Conservation (phyloP, 2,888 invertebrate genomes). For the Dasysyrphus tricinctus region DNA sequence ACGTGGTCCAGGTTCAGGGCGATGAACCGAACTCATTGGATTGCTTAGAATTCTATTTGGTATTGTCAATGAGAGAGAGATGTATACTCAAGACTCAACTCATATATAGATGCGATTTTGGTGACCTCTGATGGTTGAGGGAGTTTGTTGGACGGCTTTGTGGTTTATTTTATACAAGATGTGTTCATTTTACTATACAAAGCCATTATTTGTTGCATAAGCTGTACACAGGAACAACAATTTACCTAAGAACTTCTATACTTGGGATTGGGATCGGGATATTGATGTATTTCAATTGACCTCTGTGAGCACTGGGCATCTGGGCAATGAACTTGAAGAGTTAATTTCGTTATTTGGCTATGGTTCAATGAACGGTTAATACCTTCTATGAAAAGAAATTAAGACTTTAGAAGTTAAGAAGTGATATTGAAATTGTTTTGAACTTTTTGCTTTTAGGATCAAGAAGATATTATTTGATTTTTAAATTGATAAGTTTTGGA, state of each 20-base stretch:
- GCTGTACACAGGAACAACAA: not conserved
- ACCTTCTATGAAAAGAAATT: not conserved
- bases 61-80: slow-evolving; percentile 48
- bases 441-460: too few species aligned
- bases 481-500: too few species aligned
- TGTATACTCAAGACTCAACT: not conserved
- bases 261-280: not conserved
- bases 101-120: slow-evolving; percentile 29
- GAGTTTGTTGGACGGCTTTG: slow-evolving; percentile 31
- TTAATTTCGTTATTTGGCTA: not conserved
- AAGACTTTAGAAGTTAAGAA: not conserved
- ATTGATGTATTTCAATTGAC: slow-evolving; percentile 29
- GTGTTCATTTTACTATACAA: not conserved
- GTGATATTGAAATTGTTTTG: too few species aligned
- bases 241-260: not conserved
- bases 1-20: slow-evolving; percentile 39
- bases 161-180: slow-evolving; percentile 27
- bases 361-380: slow-evolving; percentile 9
- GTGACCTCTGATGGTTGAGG: slow-evolving; percentile 65
- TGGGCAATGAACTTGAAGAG: slow-evolving; percentile 23
- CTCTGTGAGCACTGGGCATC: not conserved
- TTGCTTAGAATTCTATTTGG: slow-evolving; percentile 36
- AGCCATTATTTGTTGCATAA: slow-evolving; percentile 15
- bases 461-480: too few species aligned
- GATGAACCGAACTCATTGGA: slow-evolving; percentile 55